Base-by-base conservation (phyloP, 2,888 invertebrate species). In the Calameuta pallipes region DNA sequence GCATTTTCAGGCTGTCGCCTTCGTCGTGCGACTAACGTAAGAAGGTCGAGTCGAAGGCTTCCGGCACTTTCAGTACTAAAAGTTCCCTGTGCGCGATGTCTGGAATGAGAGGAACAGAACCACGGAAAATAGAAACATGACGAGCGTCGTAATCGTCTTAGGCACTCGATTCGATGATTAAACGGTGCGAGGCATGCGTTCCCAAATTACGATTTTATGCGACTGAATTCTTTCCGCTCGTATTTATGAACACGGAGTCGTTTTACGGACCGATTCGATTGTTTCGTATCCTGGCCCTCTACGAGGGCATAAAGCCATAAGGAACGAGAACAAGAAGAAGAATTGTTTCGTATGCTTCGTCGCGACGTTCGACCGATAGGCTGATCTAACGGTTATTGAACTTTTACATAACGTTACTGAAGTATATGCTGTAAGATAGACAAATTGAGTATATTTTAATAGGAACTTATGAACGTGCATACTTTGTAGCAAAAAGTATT, bases 11-110 rank as follows among this genome's bases (percentile, higher is more conserved):
- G 2, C 15, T 41, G 15, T 15, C 15, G 41, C 6, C 15, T 41
- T 41, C 41, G 70, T 12, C 71, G 71, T 71, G 12, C 31, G 30
- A 30, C 71, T 71, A 36, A 36, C 36, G 3, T 36, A 11, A 12
- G 78, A 76, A 84, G 82, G 82, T 82, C 80, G 82, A 83, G 82
- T 78, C 83, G 3, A 33, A 33, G 83, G 87, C 87, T 88, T 88
- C 87, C 87, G 88, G 81, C 83, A 82, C 79, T 76, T 80, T 15
- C 73, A 33, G 35, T 56, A 23, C 23, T 56, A 2, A 56, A 23
- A 23, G 23, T 56, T 23, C 41, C 41, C 41, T 56, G 0, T 56
- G 23, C 1, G 41, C 23, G 2, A 41, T 15, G 41, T 6, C 41
- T 23, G 78, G 77, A 81, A 78, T 75, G 80, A 80, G 81, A 81